phyloP scores from a whole-genome alignment of 2,888 invertebrate genomes.

The Serrognathus titanus region DNA sequence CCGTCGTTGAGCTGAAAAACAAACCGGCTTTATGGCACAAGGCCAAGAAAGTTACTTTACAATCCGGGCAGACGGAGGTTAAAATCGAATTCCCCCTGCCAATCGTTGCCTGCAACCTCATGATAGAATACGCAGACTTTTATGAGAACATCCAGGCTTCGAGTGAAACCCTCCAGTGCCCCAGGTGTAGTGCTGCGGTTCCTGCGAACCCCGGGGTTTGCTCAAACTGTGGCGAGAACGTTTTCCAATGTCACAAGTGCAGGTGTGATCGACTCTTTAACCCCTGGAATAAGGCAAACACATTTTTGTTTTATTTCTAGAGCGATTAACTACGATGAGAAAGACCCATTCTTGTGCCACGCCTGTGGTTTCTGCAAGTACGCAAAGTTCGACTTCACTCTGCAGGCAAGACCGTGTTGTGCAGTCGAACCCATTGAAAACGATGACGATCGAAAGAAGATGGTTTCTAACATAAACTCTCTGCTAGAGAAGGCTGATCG shows the following conservation, averaged over 20 bases:
- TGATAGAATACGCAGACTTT: constrained; percentile 98
- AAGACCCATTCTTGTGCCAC: constrained; percentile 98
- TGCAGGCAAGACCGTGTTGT: constrained; percentile 87
- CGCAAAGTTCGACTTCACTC: constrained; percentile 95
- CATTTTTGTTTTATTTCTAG: constrained; percentile 48
- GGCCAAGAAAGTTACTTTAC: constrained; percentile 86
- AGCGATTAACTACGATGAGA: constrained; percentile 98
- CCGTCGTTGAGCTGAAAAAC: constrained; percentile 96
- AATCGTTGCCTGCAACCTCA: constrained; percentile 95
- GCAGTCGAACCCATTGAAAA: constrained; percentile 97
- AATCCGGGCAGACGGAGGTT: constrained; percentile 90
- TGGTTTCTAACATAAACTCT: constrained; percentile 85
- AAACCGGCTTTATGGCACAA: constrained; percentile 96
- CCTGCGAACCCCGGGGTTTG: constrained; percentile 98
- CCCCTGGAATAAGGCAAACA: background rate
- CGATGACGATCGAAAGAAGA: constrained; percentile 94
- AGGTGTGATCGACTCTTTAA: constrained; percentile 52
- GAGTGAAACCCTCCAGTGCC: constrained; percentile 92
- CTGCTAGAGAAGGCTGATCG: constrained; percentile 92
- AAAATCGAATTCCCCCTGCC: constrained; percentile 96
- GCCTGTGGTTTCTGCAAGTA: constrained; percentile 99
- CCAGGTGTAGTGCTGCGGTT: constrained; percentile 93
- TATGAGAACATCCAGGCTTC: constrained; percentile 93
- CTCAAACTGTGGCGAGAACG: constrained; percentile 96
- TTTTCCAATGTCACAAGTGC: constrained; percentile 98